Percentiles rank a stretch among this genome's conserved stretches.
Conservation (phyloP, 2,888 invertebrate genomes). For the Tortricodes alternella region DNA sequence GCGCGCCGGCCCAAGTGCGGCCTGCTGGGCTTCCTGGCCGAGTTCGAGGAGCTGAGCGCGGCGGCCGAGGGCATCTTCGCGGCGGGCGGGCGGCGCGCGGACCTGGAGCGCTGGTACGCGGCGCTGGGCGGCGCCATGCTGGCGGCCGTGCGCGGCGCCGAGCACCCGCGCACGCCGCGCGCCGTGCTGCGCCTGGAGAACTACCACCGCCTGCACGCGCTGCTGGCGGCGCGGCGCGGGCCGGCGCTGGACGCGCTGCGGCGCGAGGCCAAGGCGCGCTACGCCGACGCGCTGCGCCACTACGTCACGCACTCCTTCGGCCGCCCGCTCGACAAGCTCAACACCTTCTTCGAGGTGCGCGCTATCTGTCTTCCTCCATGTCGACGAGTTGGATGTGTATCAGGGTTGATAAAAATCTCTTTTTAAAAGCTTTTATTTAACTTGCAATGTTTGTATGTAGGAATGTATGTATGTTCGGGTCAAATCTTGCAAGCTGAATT, state of each 20-base stretch:
- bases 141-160: conserved; percentile 89
- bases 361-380: background rate
- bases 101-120: conserved; percentile 95
- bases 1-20: conserved; percentile 90
- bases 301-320: conserved; percentile 98
- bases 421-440: too few relatives aligned
- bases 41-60: conserved; percentile 94
- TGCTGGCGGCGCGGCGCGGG: conserved; percentile 94
- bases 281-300: conserved; percentile 93
- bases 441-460: too few relatives aligned
- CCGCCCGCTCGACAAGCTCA: conserved; percentile 79
- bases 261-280: conserved; percentile 94
- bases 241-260: conserved; percentile 92
- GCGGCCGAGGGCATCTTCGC: conserved; percentile 94
- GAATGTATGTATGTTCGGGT: too few relatives aligned
- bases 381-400: background rate
- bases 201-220: conserved; percentile 95
- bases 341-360: conserved; percentile 94
- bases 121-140: conserved; percentile 89
- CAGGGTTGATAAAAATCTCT: too few relatives aligned
- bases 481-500: too few relatives aligned
- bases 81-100: conserved; percentile 92
- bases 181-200: conserved; percentile 98
- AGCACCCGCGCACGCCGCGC: conserved; percentile 93
- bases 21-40: conserved; percentile 93